Evolutionary conservation across 1,140 invertebrate genomes (phyloP).

Genomic region (Amyelois transitella): DNA sequence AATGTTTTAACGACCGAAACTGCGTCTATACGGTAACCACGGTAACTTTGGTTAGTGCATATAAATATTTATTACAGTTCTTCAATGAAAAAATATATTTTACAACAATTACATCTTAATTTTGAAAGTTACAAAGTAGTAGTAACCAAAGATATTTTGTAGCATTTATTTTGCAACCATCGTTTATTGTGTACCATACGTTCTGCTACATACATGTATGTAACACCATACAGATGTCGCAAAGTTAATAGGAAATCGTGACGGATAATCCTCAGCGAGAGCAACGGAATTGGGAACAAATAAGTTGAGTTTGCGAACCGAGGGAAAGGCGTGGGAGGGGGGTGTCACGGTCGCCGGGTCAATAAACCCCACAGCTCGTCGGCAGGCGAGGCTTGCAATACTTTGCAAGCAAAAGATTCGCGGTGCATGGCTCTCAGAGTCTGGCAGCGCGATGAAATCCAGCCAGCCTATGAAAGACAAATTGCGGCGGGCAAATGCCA

Average conservation of each 20-base stretch:
- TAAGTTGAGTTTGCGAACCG: constrained; percentile 17
- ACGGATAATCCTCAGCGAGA: constrained; percentile 11
- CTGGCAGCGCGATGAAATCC: not conserved
- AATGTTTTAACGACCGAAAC: no score
- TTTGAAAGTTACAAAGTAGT: no score
- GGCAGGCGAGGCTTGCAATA: constrained; percentile 17
- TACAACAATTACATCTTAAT: no score
- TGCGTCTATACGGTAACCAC: no score
- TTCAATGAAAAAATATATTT: no score
- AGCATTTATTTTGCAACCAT: no score
- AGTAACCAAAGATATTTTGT: no score
- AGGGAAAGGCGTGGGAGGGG: constrained; percentile 16
- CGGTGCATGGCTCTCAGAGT: constrained; percentile 4
- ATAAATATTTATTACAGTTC: no score
- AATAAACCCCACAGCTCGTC: constrained; percentile 42
- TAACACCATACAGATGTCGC: no score
- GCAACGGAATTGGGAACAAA: constrained; percentile 24
- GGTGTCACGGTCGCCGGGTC: constrained; percentile 60
- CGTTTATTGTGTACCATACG: no score
- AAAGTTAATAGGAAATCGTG: not conserved
- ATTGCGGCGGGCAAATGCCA: not conserved
- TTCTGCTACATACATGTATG: no score
- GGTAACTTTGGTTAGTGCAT: no score
- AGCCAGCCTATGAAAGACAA: constrained; percentile 9
- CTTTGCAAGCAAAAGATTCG: not conserved